Evolutionary conservation across 2,888 invertebrate genomes (phyloP).

Genomic region (Phengaris alcon): DNA sequence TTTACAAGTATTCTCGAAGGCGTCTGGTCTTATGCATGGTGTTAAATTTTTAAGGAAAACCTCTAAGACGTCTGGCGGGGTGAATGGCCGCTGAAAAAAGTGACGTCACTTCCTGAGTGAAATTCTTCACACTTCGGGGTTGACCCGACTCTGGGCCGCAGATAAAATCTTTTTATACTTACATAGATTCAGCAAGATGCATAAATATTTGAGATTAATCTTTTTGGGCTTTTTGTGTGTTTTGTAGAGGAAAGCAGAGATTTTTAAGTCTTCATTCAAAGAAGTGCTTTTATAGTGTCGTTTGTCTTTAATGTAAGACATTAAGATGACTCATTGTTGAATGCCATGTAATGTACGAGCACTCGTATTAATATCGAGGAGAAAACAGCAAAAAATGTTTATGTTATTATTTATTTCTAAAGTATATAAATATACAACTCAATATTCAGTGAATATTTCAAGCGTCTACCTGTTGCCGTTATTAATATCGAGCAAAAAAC

Average conservation of each 20-base stretch:
- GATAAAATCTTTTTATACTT: constrained; percentile 16
- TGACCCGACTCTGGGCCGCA: constrained; percentile 29
- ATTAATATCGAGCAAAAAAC: too few relatives aligned
- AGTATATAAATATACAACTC: too few relatives aligned
- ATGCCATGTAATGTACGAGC: too few relatives aligned
- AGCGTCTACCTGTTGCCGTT: too few relatives aligned
- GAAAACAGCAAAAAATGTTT: too few relatives aligned
- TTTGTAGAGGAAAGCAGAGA: neutral
- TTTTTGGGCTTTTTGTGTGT: neutral
- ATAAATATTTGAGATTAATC: neutral
- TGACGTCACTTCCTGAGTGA: constrained; percentile 65
- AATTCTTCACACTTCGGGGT: constrained; percentile 42
- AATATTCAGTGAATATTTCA: too few relatives aligned
- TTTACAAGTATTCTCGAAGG: constrained; percentile 10
- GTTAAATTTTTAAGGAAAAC: constrained; percentile 43
- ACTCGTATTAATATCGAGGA: too few relatives aligned
- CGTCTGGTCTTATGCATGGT: constrained; percentile 42
- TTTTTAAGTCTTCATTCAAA: neutral
- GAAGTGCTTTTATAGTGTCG: neutral
- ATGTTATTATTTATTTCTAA: too few relatives aligned
- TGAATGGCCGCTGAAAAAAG: constrained; percentile 69
- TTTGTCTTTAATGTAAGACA: neutral
- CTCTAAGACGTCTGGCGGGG: constrained; percentile 48
- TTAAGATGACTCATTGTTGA: too few relatives aligned
- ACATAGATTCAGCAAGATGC: neutral